phyloP scores from a whole-genome alignment of 2,113 vertebrate species.

The Charadrius vociferus region DNA sequence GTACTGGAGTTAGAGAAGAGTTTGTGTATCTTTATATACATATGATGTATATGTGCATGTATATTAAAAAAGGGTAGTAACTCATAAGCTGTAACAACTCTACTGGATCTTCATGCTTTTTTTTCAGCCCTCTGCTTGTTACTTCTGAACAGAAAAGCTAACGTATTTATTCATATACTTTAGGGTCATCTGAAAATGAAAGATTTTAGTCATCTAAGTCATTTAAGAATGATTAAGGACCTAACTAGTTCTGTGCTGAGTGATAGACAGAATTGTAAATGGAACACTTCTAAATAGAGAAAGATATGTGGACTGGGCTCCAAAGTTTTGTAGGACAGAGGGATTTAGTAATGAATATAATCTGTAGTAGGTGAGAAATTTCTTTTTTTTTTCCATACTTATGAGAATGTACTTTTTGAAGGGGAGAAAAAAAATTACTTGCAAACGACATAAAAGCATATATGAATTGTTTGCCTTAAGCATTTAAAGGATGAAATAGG shows the following conservation, averaged over 20 bases:
- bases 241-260: not conserved
- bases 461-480: not conserved
- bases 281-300: not conserved
- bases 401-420: not conserved
- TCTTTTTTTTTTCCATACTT: not conserved
- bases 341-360: not conserved
- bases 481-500: not conserved
- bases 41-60: not conserved
- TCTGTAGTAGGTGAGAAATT: not conserved
- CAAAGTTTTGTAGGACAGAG: not conserved
- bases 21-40: not conserved
- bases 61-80: not conserved
- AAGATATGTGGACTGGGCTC: not conserved
- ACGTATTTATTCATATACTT: not conserved
- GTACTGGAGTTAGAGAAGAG: not conserved
- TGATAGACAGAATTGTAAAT: not conserved
- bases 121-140: not conserved
- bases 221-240: not conserved
- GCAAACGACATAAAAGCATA: not conserved
- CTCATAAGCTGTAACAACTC: not conserved
- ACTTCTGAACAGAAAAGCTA: not conserved
- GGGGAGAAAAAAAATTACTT: not conserved
- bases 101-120: not conserved
- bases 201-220: not conserved
- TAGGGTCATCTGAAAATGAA: not conserved